Evolutionary conservation across 2,797 vertebrate species (phyloP), one percentile per base, ranked within the genome.

Genomic region (Anisognathus igniventris): DNA sequence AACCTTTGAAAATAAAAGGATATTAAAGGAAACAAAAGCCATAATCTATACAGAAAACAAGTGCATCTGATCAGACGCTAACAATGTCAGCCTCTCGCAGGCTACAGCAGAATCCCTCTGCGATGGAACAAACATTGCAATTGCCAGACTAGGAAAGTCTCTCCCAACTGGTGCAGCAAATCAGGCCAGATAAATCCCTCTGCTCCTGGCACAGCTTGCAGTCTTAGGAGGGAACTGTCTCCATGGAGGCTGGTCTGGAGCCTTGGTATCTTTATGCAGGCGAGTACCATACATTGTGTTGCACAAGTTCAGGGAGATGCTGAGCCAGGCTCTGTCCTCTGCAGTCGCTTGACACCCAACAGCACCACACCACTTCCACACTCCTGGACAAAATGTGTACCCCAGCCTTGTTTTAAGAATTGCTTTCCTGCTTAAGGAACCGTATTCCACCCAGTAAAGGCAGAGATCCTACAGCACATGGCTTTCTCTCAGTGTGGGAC

Each of bases 41-140:
- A 91, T 95, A 84, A 96, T 90, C 96, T 89, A 88, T 85, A 97
- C 90, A 95, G 85, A 97, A 97, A 95, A 91, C 80, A 97, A 97
- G 95, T 66, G 82, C 95, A 97, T 77, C 68, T 75, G 72, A 89
- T 92, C 79, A 93, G 91, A 95, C 50, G 74, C 88, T 82, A 90
- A 90, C 89, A 94, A 91, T 12, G 3, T 90, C 93, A 96, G 95
- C 96, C 92, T 82, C 86, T 92, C 2, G 5, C 77, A 95, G 95
- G 92, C 94, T 89, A 85, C 78, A 92, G 94, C 64, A 71, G 53
- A 96, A 90, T 78, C 87, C 73, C 61, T 91, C 93, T 87, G 86
- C 13, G 4, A 85, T 15, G 30, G 61, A 78, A 85, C 82, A 70
- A 76, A 80, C 56, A 12, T 35, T 82, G 62, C 84, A 92, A 60